phyloP scores from a whole-genome alignment of 2,113 vertebrate species.

The Aythya baeri region DNA sequence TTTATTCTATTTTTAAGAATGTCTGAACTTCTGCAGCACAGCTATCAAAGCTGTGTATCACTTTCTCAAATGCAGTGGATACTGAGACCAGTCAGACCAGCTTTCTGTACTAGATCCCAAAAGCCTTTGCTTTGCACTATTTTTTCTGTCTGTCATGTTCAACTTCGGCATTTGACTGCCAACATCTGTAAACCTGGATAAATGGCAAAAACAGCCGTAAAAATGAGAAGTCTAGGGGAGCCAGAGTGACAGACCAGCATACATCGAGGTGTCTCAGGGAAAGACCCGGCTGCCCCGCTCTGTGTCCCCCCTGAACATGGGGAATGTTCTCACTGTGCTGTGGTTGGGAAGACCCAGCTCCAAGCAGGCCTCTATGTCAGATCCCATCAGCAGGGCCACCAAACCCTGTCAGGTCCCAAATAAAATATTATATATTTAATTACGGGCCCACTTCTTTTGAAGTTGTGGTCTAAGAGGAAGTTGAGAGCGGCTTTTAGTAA shows the following conservation, averaged over 20 bases:
- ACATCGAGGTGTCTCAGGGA: background rate
- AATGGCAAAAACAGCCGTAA: background rate
- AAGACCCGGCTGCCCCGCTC: fast-evolving
- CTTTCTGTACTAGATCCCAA: background rate
- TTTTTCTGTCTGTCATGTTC: background rate
- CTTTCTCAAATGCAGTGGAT: background rate
- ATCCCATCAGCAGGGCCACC: background rate
- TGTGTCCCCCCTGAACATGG: fast-evolving
- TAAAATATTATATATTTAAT: background rate
- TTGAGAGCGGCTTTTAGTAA: background rate
- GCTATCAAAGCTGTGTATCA: background rate
- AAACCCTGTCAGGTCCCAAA: background rate
- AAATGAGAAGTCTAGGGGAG: background rate
- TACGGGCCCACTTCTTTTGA: background rate
- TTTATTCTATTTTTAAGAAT: slow-evolving; percentile 31
- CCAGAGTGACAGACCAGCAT: fast-evolving
- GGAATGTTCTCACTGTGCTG: background rate
- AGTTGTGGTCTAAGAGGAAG: background rate
- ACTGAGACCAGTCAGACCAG: background rate
- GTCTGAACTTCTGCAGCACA: background rate
- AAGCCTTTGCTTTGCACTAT: background rate
- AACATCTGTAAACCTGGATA: background rate
- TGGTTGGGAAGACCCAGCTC: background rate
- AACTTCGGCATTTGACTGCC: background rate
- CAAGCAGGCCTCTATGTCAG: background rate